These are phyloP conservation scores for Albula goreensis DNA, from an alignment of 2,113 vertebrate genomes.

Conservation along the genomic window DNA sequence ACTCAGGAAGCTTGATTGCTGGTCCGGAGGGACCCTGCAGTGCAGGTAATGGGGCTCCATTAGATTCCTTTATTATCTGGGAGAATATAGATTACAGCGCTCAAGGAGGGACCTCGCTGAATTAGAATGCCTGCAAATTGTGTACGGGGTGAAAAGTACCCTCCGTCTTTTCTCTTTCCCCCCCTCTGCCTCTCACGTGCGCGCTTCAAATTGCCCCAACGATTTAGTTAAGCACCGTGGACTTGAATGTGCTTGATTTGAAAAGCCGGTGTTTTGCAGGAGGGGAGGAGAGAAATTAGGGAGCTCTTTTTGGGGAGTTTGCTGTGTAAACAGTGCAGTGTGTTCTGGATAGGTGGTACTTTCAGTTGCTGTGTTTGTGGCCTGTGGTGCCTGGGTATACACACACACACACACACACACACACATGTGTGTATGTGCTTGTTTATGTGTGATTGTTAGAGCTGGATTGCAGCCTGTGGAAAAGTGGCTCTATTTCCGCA, in stretches of 20 bases:
- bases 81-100: constrained; percentile 12
- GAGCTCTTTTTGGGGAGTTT: not conserved
- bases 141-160: not conserved
- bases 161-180: not conserved
- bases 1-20: constrained; percentile 51
- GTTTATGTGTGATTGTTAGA: not conserved
- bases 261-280: not conserved
- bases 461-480: not conserved
- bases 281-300: not conserved
- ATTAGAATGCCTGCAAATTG: constrained; percentile 1
- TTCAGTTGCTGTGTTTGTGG: not conserved
- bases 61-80: constrained; percentile 28
- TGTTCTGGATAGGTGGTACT: not conserved
- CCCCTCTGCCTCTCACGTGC: not conserved
- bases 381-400: not conserved
- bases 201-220: not conserved
- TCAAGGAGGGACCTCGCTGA: not conserved
- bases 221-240: not conserved
- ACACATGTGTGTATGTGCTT: not conserved
- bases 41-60: constrained; percentile 46
- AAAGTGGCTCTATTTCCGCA: not conserved
- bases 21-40: constrained; percentile 47
- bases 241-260: constrained; percentile 6
- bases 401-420: too few relatives aligned
- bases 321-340: not conserved